phyloP scores from a whole-genome alignment of 2,888 invertebrate species.

The Drosophila nr. medialis region DNA sequence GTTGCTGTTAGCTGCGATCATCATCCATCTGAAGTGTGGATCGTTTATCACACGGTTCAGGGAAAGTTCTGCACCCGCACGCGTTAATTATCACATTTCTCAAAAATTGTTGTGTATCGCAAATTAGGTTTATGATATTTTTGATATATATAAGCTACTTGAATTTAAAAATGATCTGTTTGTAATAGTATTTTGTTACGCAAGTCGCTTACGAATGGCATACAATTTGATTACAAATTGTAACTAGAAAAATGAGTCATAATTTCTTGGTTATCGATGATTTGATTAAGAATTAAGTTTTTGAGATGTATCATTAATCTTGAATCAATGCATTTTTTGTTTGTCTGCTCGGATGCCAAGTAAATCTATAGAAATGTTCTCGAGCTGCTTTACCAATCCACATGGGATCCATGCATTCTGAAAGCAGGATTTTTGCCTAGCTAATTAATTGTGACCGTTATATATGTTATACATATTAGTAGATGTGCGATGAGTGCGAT shows the following conservation, averaged over 20 bases:
- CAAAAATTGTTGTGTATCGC: background rate
- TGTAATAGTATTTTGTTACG: background rate
- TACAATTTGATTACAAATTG: background rate
- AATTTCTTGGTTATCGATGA: background rate
- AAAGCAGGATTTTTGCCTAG: slow-evolving; percentile 12
- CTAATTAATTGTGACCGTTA: slow-evolving; percentile 32
- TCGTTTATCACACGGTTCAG: slow-evolving; percentile 52
- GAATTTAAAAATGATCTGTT: background rate
- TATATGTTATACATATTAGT: slow-evolving; percentile 1
- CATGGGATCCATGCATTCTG: background rate
- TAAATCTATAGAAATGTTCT: background rate
- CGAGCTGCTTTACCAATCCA: background rate
- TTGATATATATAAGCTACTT: background rate
- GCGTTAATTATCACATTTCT: slow-evolving; percentile 14
- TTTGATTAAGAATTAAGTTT: background rate
- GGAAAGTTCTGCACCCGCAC: slow-evolving; percentile 62
- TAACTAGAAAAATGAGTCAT: background rate
- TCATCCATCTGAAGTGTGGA: slow-evolving; percentile 31
- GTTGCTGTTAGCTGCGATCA: slow-evolving; percentile 43
- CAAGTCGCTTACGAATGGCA: background rate
- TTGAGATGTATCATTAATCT: background rate
- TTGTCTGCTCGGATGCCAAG: background rate
- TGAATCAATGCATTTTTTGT: background rate
- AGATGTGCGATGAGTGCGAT: slow-evolving; percentile 19
- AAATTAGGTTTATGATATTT: background rate